Base-by-base conservation (phyloP, 1,140 invertebrate genomes). In the Liolophura sinensis region DNA sequence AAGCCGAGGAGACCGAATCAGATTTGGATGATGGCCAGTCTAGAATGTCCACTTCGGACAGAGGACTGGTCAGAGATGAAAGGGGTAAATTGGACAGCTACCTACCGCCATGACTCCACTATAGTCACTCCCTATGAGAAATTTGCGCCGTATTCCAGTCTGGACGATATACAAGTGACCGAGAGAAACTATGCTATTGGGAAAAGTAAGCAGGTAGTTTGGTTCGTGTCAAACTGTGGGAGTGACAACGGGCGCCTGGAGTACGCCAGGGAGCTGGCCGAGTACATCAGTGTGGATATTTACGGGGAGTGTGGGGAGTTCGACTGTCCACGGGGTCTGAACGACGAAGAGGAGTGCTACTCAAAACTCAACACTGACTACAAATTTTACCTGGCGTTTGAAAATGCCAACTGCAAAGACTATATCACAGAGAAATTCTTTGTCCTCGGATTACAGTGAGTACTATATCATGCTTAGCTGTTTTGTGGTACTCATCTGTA, bases 201-300 rank as follows among this genome's bases (percentile, higher is more conserved):
- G 14, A 84, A 84, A 66, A 80, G 73, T 0, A 83, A 83, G 68
- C 77, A 73, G 83, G 94, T 96, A 4, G 95, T 95, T 49, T 98
- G 96, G 96, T 97, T 98, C 83, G 95, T 98, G 20, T 97, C 95
- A 25, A 97, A 98, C 84, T 98, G 96, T 81, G 91, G 91, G 68
- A 93, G 95, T 0, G 88, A 92, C 40, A 97, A 72, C 22, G 68
- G 31, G 75, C 76, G 54, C 72, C 77, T 40, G 54, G 63, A 49
- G n/a, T 72, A 69, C 57, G 67, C 60, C 27, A 18, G 60, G 11
- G 70, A 75, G 4, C 55, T 71, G 7, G 70, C 69, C 22, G 70
- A 70, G 58, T 62, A 91, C 20, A 91, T 93, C 65, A 86, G 88
- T 0, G 86, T 92, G 1, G 90, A 92, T 73, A 82, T 91, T 11